A percentile compares a stretch with the other conserved stretches of the same genome.
Conservation (phyloP, 2,797 vertebrate species). For the Arrhamphus sclerolepis region DNA sequence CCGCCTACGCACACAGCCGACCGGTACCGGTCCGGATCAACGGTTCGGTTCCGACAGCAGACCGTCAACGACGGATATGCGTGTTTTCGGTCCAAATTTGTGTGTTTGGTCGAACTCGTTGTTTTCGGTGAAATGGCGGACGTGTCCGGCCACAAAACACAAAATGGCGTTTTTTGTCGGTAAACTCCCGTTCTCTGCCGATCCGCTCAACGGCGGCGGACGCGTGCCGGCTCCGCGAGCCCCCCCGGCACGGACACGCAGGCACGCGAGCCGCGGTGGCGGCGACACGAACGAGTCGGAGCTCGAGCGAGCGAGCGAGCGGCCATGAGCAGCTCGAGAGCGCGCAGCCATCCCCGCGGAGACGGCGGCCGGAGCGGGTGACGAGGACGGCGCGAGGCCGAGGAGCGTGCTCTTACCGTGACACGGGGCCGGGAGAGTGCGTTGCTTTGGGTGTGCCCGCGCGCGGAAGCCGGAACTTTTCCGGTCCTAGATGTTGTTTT, state of each 20-base stretch:
- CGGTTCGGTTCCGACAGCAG: no score
- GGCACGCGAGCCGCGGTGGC: constrained; percentile 68
- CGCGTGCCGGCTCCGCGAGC: constrained; percentile 44
- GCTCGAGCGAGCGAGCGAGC: constrained; percentile 54
- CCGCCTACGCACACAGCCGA: no score
- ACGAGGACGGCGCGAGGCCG: constrained; percentile 30
- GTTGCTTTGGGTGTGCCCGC: constrained; percentile 44
- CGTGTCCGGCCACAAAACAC: background rate
- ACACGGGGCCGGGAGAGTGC: constrained; percentile 22
- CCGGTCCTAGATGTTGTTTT: constrained; percentile 44
- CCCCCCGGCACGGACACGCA: constrained; percentile 63
- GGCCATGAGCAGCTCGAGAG: constrained; percentile 73
- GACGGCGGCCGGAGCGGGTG: constrained; percentile 10
- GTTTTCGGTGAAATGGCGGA: constrained; percentile 37
- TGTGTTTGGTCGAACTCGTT: background rate
- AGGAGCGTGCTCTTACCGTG: constrained; percentile 70
- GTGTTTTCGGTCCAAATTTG: background rate
- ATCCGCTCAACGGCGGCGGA: background rate
- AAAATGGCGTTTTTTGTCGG: constrained; percentile 46
- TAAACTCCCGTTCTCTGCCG: background rate
- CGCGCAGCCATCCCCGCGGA: constrained; percentile 75
- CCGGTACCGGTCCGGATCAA: background rate
- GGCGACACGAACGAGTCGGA: constrained; percentile 57
- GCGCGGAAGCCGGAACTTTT: constrained; percentile 6
- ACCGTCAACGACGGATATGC: no score